Percentiles rank a stretch among this genome's conserved stretches.
These are phyloP conservation scores for Amiota minor DNA, from an alignment of 2,888 invertebrate species.

Conservation along the genomic window DNA sequence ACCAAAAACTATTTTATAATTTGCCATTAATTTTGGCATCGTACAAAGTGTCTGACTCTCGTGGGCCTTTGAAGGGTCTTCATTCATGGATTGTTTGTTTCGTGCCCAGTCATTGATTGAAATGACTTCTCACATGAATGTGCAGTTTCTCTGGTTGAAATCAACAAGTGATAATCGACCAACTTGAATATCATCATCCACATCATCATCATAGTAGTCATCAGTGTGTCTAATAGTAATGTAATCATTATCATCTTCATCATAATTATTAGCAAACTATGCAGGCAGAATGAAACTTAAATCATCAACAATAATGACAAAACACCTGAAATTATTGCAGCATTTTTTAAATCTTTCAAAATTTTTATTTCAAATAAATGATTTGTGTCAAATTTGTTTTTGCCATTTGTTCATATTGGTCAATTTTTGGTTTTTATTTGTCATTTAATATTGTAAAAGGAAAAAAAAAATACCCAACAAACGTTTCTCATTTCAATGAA, in stretches of 20 bases:
- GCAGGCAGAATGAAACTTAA: too few species aligned
- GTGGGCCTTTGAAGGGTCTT: too few species aligned
- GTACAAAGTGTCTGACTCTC: background rate
- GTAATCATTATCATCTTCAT: background rate
- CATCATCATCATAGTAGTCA: background rate
- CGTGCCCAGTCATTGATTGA: conserved; percentile 1
- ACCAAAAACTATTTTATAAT: conserved; percentile 1
- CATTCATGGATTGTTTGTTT: background rate
- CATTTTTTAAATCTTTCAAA: too few species aligned
- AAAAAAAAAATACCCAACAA: too few species aligned
- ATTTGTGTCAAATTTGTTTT: too few species aligned
- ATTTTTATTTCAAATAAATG: too few species aligned
- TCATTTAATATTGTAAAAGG: too few species aligned
- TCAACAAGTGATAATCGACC: background rate
- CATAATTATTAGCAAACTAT: conserved; percentile 9
- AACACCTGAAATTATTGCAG: too few species aligned
- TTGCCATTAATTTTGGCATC: conserved; percentile 22
- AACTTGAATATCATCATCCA: background rate
- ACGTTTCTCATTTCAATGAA: too few species aligned
- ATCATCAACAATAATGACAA: background rate
- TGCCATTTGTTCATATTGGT: too few species aligned
- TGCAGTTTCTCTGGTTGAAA: background rate
- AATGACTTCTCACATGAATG: conserved; percentile 27
- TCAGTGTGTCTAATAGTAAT: too few species aligned
- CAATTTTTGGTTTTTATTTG: too few species aligned